Percentiles rank a stretch among this genome's conserved stretches.
These are phyloP conservation scores for Sphaerophoria taeniata DNA, from an alignment of 2,888 invertebrate genomes.

Conservation along the genomic window DNA sequence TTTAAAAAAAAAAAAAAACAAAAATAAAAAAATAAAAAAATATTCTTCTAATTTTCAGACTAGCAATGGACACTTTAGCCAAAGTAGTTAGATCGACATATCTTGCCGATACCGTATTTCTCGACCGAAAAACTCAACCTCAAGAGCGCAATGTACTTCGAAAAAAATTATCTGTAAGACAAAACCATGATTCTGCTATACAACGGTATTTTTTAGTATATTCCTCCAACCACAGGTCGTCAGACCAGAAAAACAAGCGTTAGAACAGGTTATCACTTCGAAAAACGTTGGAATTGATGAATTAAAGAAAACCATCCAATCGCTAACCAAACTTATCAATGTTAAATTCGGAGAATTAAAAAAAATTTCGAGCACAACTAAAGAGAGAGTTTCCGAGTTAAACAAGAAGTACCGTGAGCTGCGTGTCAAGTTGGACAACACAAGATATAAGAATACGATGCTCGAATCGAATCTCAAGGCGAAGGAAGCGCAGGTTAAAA, in stretches of 20 bases:
- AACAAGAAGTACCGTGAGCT: too few species aligned
- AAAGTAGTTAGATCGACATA: constrained; percentile 27
- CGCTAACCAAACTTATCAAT: constrained; percentile 80
- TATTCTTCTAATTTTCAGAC: neutral
- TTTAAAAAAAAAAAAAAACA: too few species aligned
- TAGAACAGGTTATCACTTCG: constrained; percentile 77
- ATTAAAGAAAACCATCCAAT: constrained; percentile 79
- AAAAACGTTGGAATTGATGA: constrained; percentile 79
- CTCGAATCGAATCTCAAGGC: too few species aligned
- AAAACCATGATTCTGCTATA: neutral
- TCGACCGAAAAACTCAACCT: constrained; percentile 73
- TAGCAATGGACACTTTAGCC: constrained; percentile 45
- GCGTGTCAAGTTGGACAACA: too few species aligned
- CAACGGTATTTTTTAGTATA: neutral
- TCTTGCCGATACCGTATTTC: constrained; percentile 45
- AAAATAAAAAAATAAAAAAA: too few species aligned
- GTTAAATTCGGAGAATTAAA: constrained; percentile 80
- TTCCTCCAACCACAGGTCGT: constrained; percentile 66
- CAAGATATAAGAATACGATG: too few species aligned
- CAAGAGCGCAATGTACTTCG: constrained; percentile 76
- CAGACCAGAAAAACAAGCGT: constrained; percentile 77
- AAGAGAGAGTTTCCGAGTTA: constrained; percentile 79
- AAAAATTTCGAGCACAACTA: constrained; percentile 79
- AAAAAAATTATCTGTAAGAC: constrained; percentile 76
- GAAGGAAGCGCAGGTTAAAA: too few species aligned